Percentiles rank a stretch among this genome's conserved stretches.
These are phyloP conservation scores for Tyrannus savana DNA, from an alignment of 2,113 vertebrate genomes.

Conservation along the genomic window DNA sequence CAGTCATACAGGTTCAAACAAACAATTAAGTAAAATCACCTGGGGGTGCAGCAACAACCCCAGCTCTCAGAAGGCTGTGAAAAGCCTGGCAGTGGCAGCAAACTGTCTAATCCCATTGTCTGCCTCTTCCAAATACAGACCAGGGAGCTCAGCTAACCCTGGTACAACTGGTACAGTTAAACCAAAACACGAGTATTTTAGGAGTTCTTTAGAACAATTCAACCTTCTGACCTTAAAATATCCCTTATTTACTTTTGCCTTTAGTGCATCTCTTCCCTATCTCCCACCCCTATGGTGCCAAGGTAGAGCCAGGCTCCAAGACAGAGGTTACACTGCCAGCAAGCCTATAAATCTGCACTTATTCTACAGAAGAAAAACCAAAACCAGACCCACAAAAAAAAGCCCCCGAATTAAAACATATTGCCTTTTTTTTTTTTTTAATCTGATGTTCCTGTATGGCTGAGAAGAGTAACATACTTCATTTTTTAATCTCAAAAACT, in stretches of 20 bases:
- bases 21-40: neutral
- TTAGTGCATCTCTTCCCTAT: neutral
- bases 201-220: neutral
- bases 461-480: neutral
- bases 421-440: neutral
- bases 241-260: neutral
- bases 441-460: neutral
- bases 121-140: neutral
- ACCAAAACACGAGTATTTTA: neutral
- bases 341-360: neutral
- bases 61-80: neutral
- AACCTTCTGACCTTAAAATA: neutral
- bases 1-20: neutral
- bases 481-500: neutral
- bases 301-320: neutral
- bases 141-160: neutral
- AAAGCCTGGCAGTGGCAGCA: neutral
- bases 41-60: neutral
- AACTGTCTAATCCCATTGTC: too few relatives aligned
- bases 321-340: neutral
- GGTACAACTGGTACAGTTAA: neutral
- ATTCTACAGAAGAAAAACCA: neutral
- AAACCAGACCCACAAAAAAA: neutral
- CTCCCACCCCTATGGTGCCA: neutral
- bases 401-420: neutral